Conservation (phyloP, 2,113 vertebrate genomes). For the Penelope pileata region DNA sequence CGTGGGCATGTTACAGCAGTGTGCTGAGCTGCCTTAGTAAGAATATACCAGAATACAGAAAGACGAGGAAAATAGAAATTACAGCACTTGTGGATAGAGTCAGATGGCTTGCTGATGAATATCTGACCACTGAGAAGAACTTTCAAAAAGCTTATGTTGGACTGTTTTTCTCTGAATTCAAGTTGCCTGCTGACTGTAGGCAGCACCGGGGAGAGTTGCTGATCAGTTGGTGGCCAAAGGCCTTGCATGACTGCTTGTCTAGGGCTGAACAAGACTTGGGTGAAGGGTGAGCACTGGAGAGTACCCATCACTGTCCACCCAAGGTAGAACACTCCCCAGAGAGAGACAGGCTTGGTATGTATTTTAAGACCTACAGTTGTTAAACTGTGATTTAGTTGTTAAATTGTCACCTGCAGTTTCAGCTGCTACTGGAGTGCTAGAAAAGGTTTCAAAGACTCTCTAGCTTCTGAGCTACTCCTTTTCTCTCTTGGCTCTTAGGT, state of each 20-base stretch:
- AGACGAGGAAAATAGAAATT: not conserved
- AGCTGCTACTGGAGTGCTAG: not conserved
- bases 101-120: not conserved
- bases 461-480: not conserved
- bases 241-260: not conserved
- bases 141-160: not conserved
- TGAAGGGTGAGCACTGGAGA: not conserved
- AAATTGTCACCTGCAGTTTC: not conserved
- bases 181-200: not conserved
- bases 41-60: not conserved
- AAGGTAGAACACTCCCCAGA: not conserved
- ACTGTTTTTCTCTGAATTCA: not conserved
- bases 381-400: not conserved
- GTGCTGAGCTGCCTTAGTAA: not conserved
- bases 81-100: not conserved
- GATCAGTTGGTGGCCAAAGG: not conserved
- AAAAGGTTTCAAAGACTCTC: not conserved
- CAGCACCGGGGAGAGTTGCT: not conserved
- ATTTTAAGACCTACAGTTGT: not conserved
- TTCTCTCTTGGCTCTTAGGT: not conserved
- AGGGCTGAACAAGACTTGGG: not conserved
- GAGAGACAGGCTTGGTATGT: not conserved
- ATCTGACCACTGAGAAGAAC: not conserved
- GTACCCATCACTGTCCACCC: not conserved
- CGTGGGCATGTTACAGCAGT: not conserved